Evolutionary conservation across 2,797 vertebrate genomes (phyloP).

Genomic region (Sebastes oblongus): DNA sequence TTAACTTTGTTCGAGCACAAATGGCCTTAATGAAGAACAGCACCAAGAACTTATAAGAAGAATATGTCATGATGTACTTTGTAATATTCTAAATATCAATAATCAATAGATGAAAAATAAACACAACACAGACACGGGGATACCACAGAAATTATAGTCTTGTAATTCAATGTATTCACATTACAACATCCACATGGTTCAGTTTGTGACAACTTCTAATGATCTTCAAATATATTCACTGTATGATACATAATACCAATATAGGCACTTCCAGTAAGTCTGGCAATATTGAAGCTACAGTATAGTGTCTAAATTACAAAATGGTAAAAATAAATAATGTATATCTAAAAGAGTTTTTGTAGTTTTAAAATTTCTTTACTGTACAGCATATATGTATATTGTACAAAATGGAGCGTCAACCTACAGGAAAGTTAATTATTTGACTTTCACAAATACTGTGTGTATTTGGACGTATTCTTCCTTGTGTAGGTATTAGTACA

Average conservation of each 20-base stretch:
- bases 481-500: conserved; percentile 87
- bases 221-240: conserved; percentile 91
- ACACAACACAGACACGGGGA: conserved; percentile 57
- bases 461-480: conserved; percentile 82
- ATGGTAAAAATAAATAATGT: conserved; percentile 99
- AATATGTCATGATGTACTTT: not conserved
- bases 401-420: conserved; percentile 94
- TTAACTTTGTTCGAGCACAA: not conserved
- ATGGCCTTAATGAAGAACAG: not conserved
- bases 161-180: conserved; percentile 94
- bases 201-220: conserved; percentile 93
- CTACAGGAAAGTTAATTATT: conserved; percentile 86
- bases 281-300: conserved; percentile 94
- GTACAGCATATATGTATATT: conserved; percentile 92
- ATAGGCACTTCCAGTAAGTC: conserved; percentile 99
- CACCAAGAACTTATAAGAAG: not conserved
- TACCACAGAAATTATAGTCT: conserved; percentile 92
- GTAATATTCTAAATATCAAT: too few species aligned
- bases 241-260: conserved; percentile 95
- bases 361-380: conserved; percentile 85
- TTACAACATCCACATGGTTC: conserved; percentile 93
- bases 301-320: conserved; percentile 98
- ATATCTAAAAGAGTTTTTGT: conserved; percentile 92
- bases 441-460: conserved; percentile 88
- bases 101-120: not conserved